phyloP scores from a whole-genome alignment of 2,797 vertebrate species.

The Paramormyrops hopkinsi region DNA sequence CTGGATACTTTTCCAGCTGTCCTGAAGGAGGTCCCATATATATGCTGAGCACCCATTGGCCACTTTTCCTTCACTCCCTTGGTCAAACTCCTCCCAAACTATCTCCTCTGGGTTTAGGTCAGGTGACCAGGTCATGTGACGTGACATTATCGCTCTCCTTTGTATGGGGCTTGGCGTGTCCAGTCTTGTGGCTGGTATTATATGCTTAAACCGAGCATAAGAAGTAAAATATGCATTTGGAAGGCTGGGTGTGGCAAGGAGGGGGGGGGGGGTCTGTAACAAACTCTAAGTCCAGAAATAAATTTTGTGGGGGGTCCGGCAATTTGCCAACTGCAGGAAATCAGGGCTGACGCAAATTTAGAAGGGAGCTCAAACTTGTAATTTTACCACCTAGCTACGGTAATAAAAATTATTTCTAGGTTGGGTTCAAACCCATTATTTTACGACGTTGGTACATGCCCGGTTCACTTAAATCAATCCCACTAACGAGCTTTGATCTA shows the following conservation, averaged over 20 bases:
- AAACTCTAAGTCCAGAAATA: not conserved
- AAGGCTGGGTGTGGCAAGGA: not conserved
- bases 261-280: not conserved
- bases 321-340: not conserved
- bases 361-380: not conserved
- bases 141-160: not conserved
- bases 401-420: not conserved
- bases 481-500: not conserved
- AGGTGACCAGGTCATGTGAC: not conserved
- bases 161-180: not conserved
- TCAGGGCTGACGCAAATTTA: not conserved
- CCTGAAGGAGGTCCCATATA: not conserved
- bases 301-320: not conserved
- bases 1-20: not conserved
- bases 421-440: not conserved
- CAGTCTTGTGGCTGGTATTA: not conserved
- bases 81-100: not conserved
- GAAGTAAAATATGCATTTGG: not conserved
- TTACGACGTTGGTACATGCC: not conserved
- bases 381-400: not conserved
- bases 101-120: not conserved
- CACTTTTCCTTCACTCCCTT: not conserved
- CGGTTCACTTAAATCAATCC: not conserved
- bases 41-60: not conserved
- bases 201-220: not conserved